phyloP scores from a whole-genome alignment of 2,113 vertebrate genomes.

The Raja brachyura region DNA sequence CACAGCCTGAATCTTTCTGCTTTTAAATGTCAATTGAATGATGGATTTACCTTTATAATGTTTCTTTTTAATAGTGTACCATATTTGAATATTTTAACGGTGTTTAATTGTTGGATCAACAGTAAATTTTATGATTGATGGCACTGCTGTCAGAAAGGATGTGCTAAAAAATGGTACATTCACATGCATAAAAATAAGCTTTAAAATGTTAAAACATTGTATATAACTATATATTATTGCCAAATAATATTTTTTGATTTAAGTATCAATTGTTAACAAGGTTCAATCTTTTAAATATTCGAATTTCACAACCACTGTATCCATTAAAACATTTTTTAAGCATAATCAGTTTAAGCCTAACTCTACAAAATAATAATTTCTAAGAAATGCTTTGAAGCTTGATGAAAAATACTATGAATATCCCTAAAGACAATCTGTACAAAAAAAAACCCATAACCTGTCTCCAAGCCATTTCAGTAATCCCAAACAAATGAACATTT shows the following conservation, averaged over 20 bases:
- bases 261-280: background rate
- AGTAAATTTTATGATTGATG: background rate
- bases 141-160: background rate
- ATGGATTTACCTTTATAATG: background rate
- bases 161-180: background rate
- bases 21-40: background rate
- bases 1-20: background rate
- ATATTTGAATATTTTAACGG: background rate
- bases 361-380: background rate
- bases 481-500: conserved; percentile 5
- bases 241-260: background rate
- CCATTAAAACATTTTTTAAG: conserved; percentile 4
- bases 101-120: background rate
- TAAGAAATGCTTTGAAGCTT: background rate
- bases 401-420: background rate
- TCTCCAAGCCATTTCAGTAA: background rate
- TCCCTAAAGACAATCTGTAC: background rate
- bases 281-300: background rate
- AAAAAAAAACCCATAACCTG: background rate
- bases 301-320: background rate
- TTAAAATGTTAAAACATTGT: background rate
- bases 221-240: background rate
- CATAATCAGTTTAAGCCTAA: background rate
- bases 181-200: background rate
- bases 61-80: background rate